These are phyloP conservation scores for Machaerirhynchus nigripectus DNA, from an alignment of 2,113 vertebrate species.

Conservation along the genomic window DNA sequence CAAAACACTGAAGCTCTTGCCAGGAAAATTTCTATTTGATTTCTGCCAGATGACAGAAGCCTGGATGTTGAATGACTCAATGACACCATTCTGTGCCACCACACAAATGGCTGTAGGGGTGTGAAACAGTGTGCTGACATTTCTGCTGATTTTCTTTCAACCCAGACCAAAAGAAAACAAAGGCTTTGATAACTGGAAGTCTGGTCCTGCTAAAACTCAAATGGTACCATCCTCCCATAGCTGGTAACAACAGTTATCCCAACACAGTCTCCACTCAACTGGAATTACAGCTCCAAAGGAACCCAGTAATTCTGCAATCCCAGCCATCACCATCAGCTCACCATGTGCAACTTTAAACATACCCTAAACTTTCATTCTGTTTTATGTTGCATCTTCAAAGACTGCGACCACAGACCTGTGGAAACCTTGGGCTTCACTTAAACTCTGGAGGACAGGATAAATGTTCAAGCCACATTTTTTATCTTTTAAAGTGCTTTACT, in stretches of 20 bases:
- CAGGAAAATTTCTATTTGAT: background rate
- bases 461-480: background rate
- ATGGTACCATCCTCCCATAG: accelerated
- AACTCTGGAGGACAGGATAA: background rate
- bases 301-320: background rate
- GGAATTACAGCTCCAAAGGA: background rate
- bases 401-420: background rate
- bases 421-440: background rate
- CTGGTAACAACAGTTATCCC: background rate
- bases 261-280: background rate
- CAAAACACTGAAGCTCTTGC: background rate
- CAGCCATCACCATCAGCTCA: background rate
- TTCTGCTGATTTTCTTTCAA: background rate
- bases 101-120: background rate
- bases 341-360: background rate
- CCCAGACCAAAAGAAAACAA: background rate
- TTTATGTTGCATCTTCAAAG: slow-evolving; percentile 36
- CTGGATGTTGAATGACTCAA: background rate
- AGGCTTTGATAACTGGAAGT: background rate
- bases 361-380: background rate
- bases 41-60: background rate
- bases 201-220: too few species aligned
- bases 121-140: background rate
- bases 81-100: background rate
- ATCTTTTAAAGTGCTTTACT: background rate